phyloP scores from a whole-genome alignment of 2,113 vertebrate species.

The Oplegnathus fasciatus region DNA sequence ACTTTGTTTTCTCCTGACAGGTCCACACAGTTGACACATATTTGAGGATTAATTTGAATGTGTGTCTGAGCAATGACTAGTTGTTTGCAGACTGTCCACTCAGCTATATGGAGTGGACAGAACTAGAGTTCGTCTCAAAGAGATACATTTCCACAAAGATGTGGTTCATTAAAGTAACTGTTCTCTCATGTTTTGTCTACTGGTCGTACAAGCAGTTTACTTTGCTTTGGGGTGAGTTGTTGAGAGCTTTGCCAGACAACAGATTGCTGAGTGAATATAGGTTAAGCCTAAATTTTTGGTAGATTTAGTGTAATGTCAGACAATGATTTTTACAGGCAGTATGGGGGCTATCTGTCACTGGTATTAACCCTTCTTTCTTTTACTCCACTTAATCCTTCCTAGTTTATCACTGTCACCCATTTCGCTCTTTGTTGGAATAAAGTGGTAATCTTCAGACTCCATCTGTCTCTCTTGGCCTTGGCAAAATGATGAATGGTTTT shows the following conservation, averaged over 20 bases:
- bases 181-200: neutral
- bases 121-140: neutral
- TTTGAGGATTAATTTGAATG: neutral
- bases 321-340: neutral
- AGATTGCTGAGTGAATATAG: slow-evolving; percentile 51
- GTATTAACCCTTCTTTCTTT: slow-evolving; percentile 45
- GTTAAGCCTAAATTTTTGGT: slow-evolving; percentile 54
- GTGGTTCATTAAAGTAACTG: neutral
- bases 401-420: slow-evolving; percentile 35
- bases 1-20: neutral
- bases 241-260: slow-evolving; percentile 38
- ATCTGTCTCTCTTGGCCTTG: slow-evolving; percentile 61
- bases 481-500: slow-evolving; percentile 9
- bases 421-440: slow-evolving; percentile 43
- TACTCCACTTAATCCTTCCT: slow-evolving; percentile 39
- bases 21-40: neutral
- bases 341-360: neutral
- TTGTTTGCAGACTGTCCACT: neutral
- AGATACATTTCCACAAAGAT: neutral
- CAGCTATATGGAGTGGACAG: neutral
- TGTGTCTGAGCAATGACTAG: neutral
- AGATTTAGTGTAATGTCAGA: slow-evolving; percentile 27
- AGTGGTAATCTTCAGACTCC: slow-evolving; percentile 49
- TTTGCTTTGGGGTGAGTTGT: neutral
- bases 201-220: neutral